A percentile compares a stretch with the other conserved stretches of the same genome.
Evolutionary conservation across 2,797 vertebrate species (phyloP).

Genomic region (Hypotaenidia philippensis): DNA sequence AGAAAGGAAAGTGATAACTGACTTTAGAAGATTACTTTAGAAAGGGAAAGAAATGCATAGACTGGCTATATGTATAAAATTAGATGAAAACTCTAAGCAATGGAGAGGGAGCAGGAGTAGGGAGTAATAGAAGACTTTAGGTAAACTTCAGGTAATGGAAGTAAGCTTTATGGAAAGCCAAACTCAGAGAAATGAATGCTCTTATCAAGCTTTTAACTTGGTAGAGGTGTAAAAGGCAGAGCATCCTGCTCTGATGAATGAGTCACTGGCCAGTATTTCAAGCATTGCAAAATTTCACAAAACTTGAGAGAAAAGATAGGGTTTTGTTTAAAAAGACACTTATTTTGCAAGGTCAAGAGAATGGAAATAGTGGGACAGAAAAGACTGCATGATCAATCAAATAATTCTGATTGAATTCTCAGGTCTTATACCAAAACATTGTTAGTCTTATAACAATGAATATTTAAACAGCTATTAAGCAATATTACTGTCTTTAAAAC

Average conservation of each 20-base stretch:
- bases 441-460: background rate
- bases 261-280: background rate
- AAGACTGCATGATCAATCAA: background rate
- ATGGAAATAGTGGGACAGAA: background rate
- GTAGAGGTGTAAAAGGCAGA: background rate
- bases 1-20: slow-evolving; percentile 5
- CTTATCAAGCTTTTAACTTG: background rate
- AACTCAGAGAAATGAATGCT: background rate
- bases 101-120: background rate
- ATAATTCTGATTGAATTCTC: background rate
- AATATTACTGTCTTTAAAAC: background rate
- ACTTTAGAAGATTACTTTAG: background rate
- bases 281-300: background rate
- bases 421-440: background rate
- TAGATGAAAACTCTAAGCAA: background rate
- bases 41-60: background rate
- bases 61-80: background rate
- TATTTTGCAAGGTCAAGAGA: background rate
- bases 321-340: background rate
- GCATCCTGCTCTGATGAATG: background rate
- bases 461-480: background rate
- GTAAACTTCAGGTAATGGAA: background rate
- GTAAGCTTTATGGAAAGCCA: background rate
- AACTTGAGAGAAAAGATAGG: background rate
- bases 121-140: background rate